These are phyloP conservation scores for Pseudorasbora parva DNA, from an alignment of 2,113 vertebrate species.

Conservation along the genomic window DNA sequence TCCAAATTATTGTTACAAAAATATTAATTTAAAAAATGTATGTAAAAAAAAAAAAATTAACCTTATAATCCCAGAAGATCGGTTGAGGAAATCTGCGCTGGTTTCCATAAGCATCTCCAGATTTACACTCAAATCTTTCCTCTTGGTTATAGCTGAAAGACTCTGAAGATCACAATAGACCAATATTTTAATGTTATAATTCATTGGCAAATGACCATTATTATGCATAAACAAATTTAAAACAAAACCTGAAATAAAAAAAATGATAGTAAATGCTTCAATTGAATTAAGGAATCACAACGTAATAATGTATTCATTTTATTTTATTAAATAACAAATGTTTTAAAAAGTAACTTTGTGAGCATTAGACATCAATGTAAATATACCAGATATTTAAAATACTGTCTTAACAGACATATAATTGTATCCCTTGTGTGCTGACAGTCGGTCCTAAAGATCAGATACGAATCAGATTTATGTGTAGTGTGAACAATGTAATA, in stretches of 20 bases:
- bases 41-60: no score
- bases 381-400: neutral
- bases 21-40: no score
- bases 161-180: constrained; percentile 76
- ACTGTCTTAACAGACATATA: neutral
- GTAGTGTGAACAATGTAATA: neutral
- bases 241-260: neutral
- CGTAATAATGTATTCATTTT: neutral
- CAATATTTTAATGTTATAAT: neutral
- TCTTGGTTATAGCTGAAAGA: constrained; percentile 91
- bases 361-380: neutral
- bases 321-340: neutral
- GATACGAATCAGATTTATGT: neutral
- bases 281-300: neutral
- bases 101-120: constrained; percentile 87
- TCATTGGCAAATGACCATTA: neutral
- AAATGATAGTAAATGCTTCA: neutral
- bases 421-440: neutral
- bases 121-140: constrained; percentile 91
- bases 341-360: neutral
- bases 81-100: constrained; percentile 89
- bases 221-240: neutral
- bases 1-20: neutral
- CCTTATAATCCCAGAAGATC: constrained; percentile 97
- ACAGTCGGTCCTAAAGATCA: neutral